A percentile compares a stretch with the other conserved stretches of the same genome.
Evolutionary conservation across 2,797 vertebrate genomes (phyloP).

Genomic region (Saxicola maurus): DNA sequence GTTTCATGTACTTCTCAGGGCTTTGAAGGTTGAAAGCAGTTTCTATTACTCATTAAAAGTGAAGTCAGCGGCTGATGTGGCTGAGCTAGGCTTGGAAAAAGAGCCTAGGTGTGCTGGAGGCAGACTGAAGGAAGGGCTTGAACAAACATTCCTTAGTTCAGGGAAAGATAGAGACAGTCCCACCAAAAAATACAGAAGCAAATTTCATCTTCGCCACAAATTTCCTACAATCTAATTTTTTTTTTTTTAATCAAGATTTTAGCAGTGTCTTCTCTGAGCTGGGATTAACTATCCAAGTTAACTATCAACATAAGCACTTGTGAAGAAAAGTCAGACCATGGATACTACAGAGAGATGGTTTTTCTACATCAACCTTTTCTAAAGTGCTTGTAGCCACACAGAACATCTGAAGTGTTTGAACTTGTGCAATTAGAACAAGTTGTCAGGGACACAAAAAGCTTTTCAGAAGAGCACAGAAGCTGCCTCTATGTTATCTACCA

Average conservation of each 20-base stretch:
- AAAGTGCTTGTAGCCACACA: slow-evolving; percentile 57
- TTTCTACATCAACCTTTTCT: slow-evolving; percentile 62
- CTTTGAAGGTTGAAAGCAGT: slow-evolving; percentile 54
- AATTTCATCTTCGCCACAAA: background rate
- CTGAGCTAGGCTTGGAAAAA: slow-evolving; percentile 26
- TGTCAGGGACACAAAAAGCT: slow-evolving; percentile 72
- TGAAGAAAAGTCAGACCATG: slow-evolving; percentile 10
- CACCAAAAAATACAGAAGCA: background rate
- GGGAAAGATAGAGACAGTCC: background rate
- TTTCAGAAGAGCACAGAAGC: slow-evolving; percentile 67
- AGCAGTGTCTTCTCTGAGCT: background rate
- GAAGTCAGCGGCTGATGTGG: background rate
- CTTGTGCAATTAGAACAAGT: slow-evolving; percentile 70
- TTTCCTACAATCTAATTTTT: background rate
- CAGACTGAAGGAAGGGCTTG: slow-evolving; percentile 22
- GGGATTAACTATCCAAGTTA: slow-evolving; percentile 2
- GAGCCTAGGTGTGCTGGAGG: background rate
- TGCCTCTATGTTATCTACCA: slow-evolving; percentile 52
- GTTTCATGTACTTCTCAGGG: background rate
- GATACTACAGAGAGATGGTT: slow-evolving; percentile 39
- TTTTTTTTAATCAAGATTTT: background rate
- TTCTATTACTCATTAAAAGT: slow-evolving; percentile 46
- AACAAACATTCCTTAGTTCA: slow-evolving; percentile 10
- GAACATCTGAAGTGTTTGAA: slow-evolving; percentile 67
- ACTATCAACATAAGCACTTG: slow-evolving; percentile 32